Evolutionary conservation across 2,888 invertebrate genomes (phyloP), one percentile per base, ranked within the genome.

Genomic region (Phanerotoma sp.): DNA sequence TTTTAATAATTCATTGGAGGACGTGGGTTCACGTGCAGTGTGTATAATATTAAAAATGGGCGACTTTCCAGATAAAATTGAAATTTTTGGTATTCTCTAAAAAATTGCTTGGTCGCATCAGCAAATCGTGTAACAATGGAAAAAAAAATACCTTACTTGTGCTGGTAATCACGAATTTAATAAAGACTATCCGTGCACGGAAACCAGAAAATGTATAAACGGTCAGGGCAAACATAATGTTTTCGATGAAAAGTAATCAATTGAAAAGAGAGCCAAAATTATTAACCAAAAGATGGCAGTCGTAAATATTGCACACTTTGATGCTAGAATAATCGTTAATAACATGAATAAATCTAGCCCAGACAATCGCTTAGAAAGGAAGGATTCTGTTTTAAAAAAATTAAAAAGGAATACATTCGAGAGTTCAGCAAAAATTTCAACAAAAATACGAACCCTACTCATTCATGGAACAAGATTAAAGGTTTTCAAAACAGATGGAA

Each of bases 231-330:
- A 25, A 10, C 57, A 57, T 37, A 20, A 20, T 9, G 49, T 50
- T 1, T 44, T 57, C 3, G 53, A 57, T 18, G 13, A 25, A 2
- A 40, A 20, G 0, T 57, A 54, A 20, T 33, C 41, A 1, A 13
- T 15, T 0, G 20, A 32, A 5, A 7, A 13, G 2, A 56, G 48
- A 13, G 56, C 21, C 1, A n/a, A 41, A 22, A 38, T 37, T 10
- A 56, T 52, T 11, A 52, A 52, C 5, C n/a, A 28, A 1, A 38
- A 48, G n/a, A 56, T 56, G 56, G 52, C 48, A 1, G 32, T 11
- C 10, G 45, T 49, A 4, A 56, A 48, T 22, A 1, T 56, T 6
- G 44, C 52, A n/a, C n/a, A n/a, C n/a, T n/a, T n/a, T n/a, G n/a
- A n/a, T n/a, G n/a, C n/a, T n/a, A n/a, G n/a, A n/a, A n/a, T n/a